A percentile compares a stretch with the other conserved stretches of the same genome.
These are phyloP conservation scores for Volucella bombylans DNA, from an alignment of 2,888 invertebrate genomes.

Conservation along the genomic window DNA sequence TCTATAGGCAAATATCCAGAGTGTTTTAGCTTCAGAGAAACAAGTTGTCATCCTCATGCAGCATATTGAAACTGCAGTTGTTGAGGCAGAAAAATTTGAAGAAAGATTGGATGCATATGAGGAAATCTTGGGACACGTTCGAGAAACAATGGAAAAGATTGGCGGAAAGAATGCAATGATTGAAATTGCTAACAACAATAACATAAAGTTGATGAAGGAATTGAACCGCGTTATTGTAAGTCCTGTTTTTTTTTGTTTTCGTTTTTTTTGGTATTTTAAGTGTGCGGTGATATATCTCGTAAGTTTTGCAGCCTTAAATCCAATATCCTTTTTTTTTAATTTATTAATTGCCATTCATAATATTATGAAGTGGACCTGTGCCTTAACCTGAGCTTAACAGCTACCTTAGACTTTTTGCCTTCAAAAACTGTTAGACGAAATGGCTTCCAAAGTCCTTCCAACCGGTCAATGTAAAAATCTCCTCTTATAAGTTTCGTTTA, in stretches of 20 bases:
- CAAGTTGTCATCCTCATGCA: slow-evolving; percentile 90
- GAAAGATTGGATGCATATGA: slow-evolving; percentile 90
- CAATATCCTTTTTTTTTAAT: slow-evolving; percentile 1
- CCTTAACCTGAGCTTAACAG: too few species aligned
- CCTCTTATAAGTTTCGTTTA: too few species aligned
- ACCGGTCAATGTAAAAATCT: too few species aligned
- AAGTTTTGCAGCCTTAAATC: too few species aligned
- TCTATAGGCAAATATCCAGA: slow-evolving; percentile 90
- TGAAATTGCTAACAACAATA: slow-evolving; percentile 92
- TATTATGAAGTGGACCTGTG: too few species aligned
- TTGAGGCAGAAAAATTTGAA: slow-evolving; percentile 89
- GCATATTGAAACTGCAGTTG: slow-evolving; percentile 90
- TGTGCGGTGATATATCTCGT: background rate
- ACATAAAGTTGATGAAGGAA: slow-evolving; percentile 90
- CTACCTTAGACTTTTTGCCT: too few species aligned
- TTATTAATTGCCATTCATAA: background rate
- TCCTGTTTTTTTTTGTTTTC: slow-evolving; percentile 62
- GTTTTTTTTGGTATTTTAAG: background rate
- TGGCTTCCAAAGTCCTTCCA: too few species aligned
- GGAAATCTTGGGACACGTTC: slow-evolving; percentile 90
- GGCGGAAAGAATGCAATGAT: slow-evolving; percentile 94
- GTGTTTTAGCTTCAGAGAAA: slow-evolving; percentile 94
- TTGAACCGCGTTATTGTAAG: slow-evolving; percentile 90
- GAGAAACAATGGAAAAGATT: slow-evolving; percentile 94
- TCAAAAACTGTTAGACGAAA: too few species aligned